These are phyloP conservation scores for Archegozetes longisetosus DNA, from an alignment of 1,140 invertebrate genomes.

Conservation along the genomic window DNA sequence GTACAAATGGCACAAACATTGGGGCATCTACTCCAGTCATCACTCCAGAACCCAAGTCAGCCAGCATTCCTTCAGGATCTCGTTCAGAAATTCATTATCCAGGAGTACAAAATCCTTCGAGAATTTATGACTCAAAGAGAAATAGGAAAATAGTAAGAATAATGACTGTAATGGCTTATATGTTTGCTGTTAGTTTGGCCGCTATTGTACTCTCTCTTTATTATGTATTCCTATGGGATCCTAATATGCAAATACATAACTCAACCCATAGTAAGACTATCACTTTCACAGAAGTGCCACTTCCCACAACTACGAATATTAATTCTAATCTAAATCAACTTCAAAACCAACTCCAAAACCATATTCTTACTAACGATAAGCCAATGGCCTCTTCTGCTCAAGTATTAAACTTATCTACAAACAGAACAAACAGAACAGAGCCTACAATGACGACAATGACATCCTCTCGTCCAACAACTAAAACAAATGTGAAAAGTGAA, in stretches of 20 bases:
- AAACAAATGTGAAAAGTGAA: neutral
- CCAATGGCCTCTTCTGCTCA: neutral
- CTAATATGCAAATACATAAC: constrained; percentile 32
- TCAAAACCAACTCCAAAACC: no score
- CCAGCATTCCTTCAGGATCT: neutral
- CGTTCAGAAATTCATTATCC: constrained; percentile 9
- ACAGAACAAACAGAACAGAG: neutral
- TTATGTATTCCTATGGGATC: constrained; percentile 90
- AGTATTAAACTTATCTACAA: neutral
- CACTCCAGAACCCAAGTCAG: constrained; percentile 5
- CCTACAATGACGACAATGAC: neutral
- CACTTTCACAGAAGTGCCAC: no score
- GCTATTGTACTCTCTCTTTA: constrained; percentile 87
- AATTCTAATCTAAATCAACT: no score
- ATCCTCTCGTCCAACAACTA: neutral
- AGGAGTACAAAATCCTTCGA: constrained; percentile 19
- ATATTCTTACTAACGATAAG: no score
- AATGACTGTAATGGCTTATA: constrained; percentile 82
- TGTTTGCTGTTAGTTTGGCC: constrained; percentile 81
- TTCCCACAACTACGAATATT: no score
- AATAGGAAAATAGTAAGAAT: constrained; percentile 77
- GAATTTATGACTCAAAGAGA: constrained; percentile 60
- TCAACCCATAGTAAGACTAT: neutral
- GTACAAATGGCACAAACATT: neutral
- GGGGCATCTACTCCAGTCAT: neutral